Percentiles rank a stretch among this genome's conserved stretches.
These are phyloP conservation scores for Enteromius trimaculatus DNA, from an alignment of 2,797 vertebrate genomes.

Conservation along the genomic window DNA sequence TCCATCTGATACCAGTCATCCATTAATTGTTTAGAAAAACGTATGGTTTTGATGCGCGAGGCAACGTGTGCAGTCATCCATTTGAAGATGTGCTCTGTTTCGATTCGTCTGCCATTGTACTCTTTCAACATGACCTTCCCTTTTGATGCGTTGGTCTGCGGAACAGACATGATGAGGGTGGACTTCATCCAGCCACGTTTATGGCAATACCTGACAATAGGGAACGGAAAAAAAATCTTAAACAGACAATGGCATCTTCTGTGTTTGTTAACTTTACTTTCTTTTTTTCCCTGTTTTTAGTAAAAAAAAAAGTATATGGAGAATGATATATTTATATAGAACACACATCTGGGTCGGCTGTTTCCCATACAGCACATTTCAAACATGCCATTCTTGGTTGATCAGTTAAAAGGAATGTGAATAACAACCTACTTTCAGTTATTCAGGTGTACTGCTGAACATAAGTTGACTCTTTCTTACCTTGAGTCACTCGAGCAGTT, in stretches of 20 bases:
- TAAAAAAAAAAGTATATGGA: background rate
- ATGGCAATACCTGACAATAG: constrained; percentile 80
- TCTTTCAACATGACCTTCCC: constrained; percentile 97
- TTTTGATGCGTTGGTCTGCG: constrained; percentile 95
- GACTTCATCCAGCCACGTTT: constrained; percentile 93
- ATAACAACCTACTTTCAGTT: background rate
- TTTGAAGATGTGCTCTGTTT: constrained; percentile 93
- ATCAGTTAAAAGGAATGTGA: background rate
- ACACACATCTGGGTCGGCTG: background rate
- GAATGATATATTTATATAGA: background rate
- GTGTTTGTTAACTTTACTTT: background rate
- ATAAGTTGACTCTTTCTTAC: constrained; percentile 68
- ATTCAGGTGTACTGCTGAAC: background rate
- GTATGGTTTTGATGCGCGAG: constrained; percentile 93
- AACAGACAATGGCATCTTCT: too few species aligned
- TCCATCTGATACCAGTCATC: constrained; percentile 90
- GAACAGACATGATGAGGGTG: constrained; percentile 96
- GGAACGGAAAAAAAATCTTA: background rate
- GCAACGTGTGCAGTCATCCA: constrained; percentile 96
- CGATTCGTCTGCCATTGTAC: constrained; percentile 84
- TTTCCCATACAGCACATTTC: background rate
- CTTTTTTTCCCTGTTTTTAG: background rate
- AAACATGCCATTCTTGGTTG: background rate
- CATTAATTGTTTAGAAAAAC: constrained; percentile 80
- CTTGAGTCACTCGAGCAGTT: constrained; percentile 95